These are phyloP conservation scores for Chauna torquata DNA, from an alignment of 2,113 vertebrate species.

Conservation along the genomic window DNA sequence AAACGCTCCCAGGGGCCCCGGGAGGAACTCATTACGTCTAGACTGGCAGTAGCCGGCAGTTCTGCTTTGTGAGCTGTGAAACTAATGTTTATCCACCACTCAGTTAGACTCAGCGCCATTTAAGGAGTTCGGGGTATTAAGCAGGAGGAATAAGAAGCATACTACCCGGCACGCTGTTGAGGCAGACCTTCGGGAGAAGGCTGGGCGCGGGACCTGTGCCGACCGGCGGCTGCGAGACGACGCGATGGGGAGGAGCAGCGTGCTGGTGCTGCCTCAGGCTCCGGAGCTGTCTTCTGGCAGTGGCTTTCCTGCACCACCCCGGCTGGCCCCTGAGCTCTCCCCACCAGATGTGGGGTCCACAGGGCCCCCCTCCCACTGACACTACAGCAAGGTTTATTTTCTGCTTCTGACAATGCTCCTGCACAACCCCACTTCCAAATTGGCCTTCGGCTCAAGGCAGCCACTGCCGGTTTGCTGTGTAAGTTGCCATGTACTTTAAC, in stretches of 20 bases:
- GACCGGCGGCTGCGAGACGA: too few relatives aligned
- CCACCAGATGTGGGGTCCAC: not conserved
- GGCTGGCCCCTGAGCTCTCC: too few relatives aligned
- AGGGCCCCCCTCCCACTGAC: not conserved
- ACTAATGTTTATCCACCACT: slow-evolving; percentile 82
- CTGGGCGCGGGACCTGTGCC: not conserved
- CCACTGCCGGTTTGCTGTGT: not conserved
- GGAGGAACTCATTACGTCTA: slow-evolving; percentile 78
- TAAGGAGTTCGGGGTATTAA: slow-evolving; percentile 71
- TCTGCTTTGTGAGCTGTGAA: slow-evolving; percentile 85
- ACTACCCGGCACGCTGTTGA: fast-evolving
- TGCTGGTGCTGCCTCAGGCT: too few relatives aligned
- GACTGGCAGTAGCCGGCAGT: slow-evolving; percentile 78
- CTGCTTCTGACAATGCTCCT: not conserved
- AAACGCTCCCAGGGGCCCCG: slow-evolving; percentile 75
- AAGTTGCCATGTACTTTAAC: not conserved
- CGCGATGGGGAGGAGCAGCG: too few relatives aligned
- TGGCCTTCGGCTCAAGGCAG: not conserved
- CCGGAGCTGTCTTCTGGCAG: too few relatives aligned
- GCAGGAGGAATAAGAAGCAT: slow-evolving; percentile 23
- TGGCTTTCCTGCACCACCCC: too few relatives aligned
- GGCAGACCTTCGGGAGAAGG: not conserved
- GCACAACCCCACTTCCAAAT: not conserved
- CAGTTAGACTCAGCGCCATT: slow-evolving; percentile 69
- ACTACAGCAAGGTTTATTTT: not conserved